These are phyloP conservation scores for Actinia tenebrosa DNA, from an alignment of 64 coral and sea anemone species.

Conservation along the genomic window DNA sequence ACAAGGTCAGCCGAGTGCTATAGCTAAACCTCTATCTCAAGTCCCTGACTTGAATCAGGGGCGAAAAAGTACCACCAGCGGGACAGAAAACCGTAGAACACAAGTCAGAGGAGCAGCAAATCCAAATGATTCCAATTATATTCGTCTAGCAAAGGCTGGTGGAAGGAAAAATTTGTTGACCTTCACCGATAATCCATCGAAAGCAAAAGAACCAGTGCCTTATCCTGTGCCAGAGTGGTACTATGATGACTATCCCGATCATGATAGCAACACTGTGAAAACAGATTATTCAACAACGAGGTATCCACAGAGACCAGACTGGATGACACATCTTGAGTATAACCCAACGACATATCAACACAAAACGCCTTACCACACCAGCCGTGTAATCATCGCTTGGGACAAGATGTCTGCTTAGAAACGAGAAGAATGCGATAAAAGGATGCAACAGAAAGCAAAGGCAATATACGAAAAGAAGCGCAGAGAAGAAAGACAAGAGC, in stretches of 20 bases:
- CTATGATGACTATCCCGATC: constrained; percentile 18
- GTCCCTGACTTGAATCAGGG: constrained; percentile 48
- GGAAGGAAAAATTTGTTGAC: constrained; percentile 38
- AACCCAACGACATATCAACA: not conserved
- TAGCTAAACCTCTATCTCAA: constrained; percentile 35
- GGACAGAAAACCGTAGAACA: not conserved
- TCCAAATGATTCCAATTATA: constrained; percentile 40
- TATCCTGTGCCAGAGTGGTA: constrained; percentile 57
- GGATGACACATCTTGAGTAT: constrained; percentile 39
- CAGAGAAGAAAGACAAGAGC: not conserved
- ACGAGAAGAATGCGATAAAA: constrained; percentile 42
- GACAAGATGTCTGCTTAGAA: constrained; percentile 59
- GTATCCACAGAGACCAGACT: constrained; percentile 35
- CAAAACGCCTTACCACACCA: not conserved
- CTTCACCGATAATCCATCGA: constrained; percentile 32
- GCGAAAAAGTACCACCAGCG: not conserved
- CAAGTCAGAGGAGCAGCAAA: not conserved
- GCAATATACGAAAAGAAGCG: constrained; percentile 8
- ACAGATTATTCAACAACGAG: not conserved
- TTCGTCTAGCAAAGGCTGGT: constrained; percentile 52
- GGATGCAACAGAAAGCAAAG: constrained; percentile 13
- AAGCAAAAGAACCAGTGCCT: not conserved
- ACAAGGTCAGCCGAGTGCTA: constrained; percentile 4
- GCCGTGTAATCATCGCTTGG: constrained; percentile 41
- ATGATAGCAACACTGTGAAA: not conserved